Evolutionary conservation across 2,888 invertebrate genomes (phyloP).

Genomic region (Scaptodrosophila latifasciaeformis): DNA sequence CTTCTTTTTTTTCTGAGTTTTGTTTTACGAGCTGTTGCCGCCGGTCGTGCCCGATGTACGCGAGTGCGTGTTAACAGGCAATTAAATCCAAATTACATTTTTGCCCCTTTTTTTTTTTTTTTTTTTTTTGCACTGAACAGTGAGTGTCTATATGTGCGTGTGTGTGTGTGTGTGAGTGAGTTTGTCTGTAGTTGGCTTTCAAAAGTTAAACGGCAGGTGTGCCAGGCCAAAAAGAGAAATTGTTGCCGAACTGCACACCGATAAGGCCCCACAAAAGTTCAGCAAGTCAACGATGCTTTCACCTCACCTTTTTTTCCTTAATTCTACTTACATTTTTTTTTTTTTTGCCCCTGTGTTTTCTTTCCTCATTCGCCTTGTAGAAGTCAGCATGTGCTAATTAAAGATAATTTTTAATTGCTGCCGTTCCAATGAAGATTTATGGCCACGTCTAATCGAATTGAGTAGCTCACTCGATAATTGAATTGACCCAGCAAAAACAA

Average conservation of each 20-base stretch:
- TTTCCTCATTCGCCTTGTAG: constrained; percentile 5
- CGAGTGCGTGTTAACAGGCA: constrained; percentile 70
- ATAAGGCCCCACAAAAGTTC: constrained; percentile 50
- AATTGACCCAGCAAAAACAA: constrained; percentile 13
- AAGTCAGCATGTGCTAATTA: constrained; percentile 70
- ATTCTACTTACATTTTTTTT: no score
- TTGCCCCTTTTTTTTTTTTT: constrained; percentile 46
- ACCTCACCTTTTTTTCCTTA: no score
- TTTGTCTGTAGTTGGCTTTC: constrained; percentile 25
- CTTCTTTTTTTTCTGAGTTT: constrained; percentile 19
- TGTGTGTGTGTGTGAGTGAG: constrained; percentile 3
- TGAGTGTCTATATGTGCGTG: constrained; percentile 1
- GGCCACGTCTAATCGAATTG: constrained; percentile 37
- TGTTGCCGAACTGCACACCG: constrained; percentile 39
- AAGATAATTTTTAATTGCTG: constrained; percentile 73
- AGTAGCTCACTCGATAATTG: constrained; percentile 21
- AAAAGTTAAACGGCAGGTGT: constrained; percentile 59
- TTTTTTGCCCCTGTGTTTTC: no score
- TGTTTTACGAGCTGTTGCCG: constrained; percentile 63
- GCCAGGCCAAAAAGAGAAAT: constrained; percentile 51
- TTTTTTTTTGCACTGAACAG: constrained; percentile 25
- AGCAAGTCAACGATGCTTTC: constrained; percentile 39
- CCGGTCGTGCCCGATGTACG: constrained; percentile 49
- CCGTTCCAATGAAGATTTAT: constrained; percentile 71
- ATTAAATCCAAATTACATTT: constrained; percentile 69